Conservation (phyloP, 1,140 invertebrate species). For the Drosophila erecta region DNA sequence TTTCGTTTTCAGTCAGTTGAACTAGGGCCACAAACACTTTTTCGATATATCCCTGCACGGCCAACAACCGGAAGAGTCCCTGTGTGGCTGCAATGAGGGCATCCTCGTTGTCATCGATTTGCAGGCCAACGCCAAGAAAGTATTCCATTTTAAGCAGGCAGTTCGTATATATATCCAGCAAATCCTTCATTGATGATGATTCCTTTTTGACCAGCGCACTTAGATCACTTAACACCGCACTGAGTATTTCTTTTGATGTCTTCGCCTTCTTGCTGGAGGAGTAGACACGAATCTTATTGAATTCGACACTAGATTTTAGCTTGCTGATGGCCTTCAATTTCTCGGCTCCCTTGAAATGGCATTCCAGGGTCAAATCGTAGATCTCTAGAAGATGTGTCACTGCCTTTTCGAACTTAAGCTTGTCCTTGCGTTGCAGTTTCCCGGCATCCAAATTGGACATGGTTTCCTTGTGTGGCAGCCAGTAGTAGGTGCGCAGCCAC, state of each 20-base stretch:
- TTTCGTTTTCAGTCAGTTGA: constrained; percentile 58
- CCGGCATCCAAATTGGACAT: constrained; percentile 61
- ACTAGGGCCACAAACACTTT: constrained; percentile 67
- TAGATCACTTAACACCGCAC: constrained; percentile 41
- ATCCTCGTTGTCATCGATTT: constrained; percentile 47
- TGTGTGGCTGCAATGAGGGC: constrained; percentile 56
- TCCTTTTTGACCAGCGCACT: constrained; percentile 46
- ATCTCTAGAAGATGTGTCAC: constrained; percentile 51
- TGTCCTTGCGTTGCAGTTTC: constrained; percentile 61
- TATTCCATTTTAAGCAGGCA: constrained; percentile 66
- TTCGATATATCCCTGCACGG: constrained; percentile 69
- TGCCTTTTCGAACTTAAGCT: constrained; percentile 53
- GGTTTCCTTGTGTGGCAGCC: constrained; percentile 54
- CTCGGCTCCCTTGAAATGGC: constrained; percentile 56
- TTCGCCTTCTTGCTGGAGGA: constrained; percentile 46
- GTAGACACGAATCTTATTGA: constrained; percentile 57
- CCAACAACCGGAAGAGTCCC: constrained; percentile 65
- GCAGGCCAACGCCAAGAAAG: constrained; percentile 51
- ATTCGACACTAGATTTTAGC: constrained; percentile 54
- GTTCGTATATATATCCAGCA: constrained; percentile 53
- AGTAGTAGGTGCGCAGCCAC: constrained; percentile 76
- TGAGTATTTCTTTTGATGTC: constrained; percentile 35
- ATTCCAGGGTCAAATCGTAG: constrained; percentile 70
- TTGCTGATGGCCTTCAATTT: constrained; percentile 63
- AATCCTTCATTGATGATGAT: constrained; percentile 49